Evolutionary conservation across 2,888 invertebrate species (phyloP), one percentile per base, ranked within the genome.

Genomic region (Melinopterus prodromus): DNA sequence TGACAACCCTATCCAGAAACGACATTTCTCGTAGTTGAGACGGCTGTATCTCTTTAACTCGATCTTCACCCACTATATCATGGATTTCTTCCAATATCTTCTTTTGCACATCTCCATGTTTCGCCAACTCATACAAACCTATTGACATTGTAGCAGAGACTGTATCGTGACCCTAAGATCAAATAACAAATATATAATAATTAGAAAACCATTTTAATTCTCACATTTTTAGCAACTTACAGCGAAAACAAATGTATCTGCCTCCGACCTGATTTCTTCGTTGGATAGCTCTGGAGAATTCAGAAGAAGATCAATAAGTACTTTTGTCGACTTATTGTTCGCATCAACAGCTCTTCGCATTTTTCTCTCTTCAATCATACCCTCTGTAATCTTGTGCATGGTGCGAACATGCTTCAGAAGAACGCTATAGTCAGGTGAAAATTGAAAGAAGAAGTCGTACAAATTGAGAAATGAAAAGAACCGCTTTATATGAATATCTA

Each of bases 191-290:
- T 35, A 71, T 16, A 14, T 71, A 5, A 71, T 16, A 16, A 16
- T 71, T 16, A 69, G 14, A 1, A 3, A 69, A 69, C 15, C 15
- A 69, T n/a, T n/a, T 69, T 69, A 69, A 69, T 69, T 16, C 3
- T 16, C 1, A 71, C 69, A 69, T n/a, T 71, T 16, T 5, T n/a
- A 71, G 1, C 0, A 85, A 82, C 86, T 87, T 88, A 93, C 93
- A 92, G 86, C 93, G 92, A 82, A 94, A 92, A 82, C 38, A 70
- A 83, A 83, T 69, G 92, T 91, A 86, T 93, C 93, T 85, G 94
- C 87, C 80, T 89, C 91, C 38, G 89, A 89, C 26, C 88, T 84
- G 0, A 88, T 87, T 80, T 88, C 84, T 16, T 83, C 70, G 53
- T 82, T 80, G 6, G 80, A 78, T 26, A 83, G 77, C 16, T 71